Base-by-base conservation (phyloP, 1,140 invertebrate genomes). In the Drosophila bipectinata region DNA sequence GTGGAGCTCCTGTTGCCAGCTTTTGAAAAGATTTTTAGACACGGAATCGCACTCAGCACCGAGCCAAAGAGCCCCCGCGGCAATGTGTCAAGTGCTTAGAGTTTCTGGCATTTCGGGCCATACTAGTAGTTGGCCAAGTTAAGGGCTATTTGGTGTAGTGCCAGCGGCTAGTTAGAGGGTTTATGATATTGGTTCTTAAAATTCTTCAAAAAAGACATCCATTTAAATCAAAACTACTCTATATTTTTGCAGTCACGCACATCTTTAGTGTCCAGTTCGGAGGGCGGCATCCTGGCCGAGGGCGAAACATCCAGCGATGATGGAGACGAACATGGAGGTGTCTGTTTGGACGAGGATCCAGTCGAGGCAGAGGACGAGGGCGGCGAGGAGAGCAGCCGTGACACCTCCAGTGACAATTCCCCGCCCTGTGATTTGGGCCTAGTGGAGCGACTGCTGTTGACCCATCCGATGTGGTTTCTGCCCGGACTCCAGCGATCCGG, bases 391-490 rank as follows among this genome's bases (percentile, higher is more conserved):
- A 91, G 89, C 45, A 89, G 79, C 21, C 85, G 74, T 30, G 81
- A 67, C 4, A 47, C 78, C 49, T 89, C 87, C 63, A 90, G 80
- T 49, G 90, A 92, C 62, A 83, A 92, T 63, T 90, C 83, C 44
- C 91, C 93, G 53, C 93, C 95, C 51, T 97, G 96, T 92, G 96
- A 96, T 92, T 96, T 98, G 81, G 95, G 95, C 12, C 92, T 97
- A 52, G 92, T 97, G 77, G 98, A 99, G 92, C 93, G 97, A 44
- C 94, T 99, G 58, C 96, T 98, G 75, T 94, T 97, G 51, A 97
- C 96, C 28, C 97, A 98, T 93, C 97, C 97, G 14, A 97, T 99
- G 74, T 99, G 98, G 98, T 98, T 98, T 92, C 93, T 99, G 34
- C 96, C 97, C 1, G 96, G 97, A n/a, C 97, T 98, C 18, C 97